phyloP scores from a whole-genome alignment of 2,797 vertebrate genomes.

The Gadopsis marmoratus region DNA sequence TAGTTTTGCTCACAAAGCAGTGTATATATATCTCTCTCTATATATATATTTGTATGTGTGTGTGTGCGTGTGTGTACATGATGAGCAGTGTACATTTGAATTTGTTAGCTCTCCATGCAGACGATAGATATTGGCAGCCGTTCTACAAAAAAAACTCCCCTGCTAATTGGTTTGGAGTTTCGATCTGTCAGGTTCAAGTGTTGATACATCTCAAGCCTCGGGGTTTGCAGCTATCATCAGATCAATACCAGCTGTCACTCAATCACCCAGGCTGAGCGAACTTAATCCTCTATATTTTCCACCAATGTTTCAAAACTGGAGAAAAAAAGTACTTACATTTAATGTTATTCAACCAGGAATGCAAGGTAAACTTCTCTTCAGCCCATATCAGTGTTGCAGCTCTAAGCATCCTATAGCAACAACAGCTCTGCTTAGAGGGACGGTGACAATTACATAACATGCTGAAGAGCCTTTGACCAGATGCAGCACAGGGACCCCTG shows the following conservation, averaged over 20 bases:
- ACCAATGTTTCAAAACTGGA: neutral
- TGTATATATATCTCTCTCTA: no score
- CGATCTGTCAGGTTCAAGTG: slow-evolving; percentile 18
- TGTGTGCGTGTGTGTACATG: neutral
- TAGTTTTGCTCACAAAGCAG: no score
- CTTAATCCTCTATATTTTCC: neutral
- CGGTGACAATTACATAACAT: slow-evolving; percentile 18
- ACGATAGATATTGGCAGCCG: no score
- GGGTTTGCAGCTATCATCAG: slow-evolving; percentile 19
- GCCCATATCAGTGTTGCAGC: neutral
- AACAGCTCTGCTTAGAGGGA: neutral
- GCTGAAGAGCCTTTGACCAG: slow-evolving; percentile 31
- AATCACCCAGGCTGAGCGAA: neutral
- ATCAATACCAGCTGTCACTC: slow-evolving; percentile 53
- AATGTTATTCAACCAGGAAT: slow-evolving; percentile 12
- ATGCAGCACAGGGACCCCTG: slow-evolving; percentile 12
- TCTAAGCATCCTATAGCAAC: neutral
- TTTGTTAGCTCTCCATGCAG: neutral
- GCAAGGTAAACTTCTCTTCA: neutral
- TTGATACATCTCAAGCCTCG: slow-evolving; percentile 20
- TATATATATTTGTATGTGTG: no score
- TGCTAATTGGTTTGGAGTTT: slow-evolving; percentile 23
- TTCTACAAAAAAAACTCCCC: neutral
- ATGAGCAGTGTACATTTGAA: slow-evolving; percentile 16
- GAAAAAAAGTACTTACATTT: neutral